Evolutionary conservation across 2,113 vertebrate genomes (phyloP).

Genomic region (Tragelaphus scriptus): DNA sequence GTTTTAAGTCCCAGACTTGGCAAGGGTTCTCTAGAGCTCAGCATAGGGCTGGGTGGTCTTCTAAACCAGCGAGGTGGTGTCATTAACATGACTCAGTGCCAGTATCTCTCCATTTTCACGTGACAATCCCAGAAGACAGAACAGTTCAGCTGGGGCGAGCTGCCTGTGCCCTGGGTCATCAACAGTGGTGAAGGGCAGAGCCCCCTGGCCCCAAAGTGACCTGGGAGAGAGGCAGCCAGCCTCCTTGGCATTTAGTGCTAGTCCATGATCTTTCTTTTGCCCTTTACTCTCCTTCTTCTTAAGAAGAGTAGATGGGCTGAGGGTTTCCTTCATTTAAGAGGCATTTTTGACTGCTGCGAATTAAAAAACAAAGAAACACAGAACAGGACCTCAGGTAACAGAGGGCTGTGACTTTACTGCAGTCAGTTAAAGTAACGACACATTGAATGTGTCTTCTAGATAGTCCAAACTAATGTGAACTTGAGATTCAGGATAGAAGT

Average conservation of each 20-base stretch:
- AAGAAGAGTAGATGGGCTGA: neutral
- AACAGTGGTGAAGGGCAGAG: neutral
- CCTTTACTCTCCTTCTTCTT: neutral
- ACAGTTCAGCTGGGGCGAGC: no score
- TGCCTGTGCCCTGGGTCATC: neutral
- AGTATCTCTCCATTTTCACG: neutral
- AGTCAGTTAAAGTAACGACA: neutral
- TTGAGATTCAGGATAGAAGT: neutral
- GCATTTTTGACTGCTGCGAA: neutral
- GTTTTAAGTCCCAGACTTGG: neutral
- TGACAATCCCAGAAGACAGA: neutral
- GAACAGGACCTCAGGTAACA: neutral
- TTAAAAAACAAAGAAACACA: neutral
- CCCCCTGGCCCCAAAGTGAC: fast-evolving
- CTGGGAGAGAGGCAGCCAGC: neutral
- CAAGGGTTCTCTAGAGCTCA: neutral
- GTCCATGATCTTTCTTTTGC: neutral
- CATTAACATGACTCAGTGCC: neutral
- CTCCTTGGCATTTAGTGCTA: neutral
- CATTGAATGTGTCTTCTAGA: neutral
- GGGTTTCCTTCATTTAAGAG: neutral
- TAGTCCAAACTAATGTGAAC: neutral
- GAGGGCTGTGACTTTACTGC: neutral
- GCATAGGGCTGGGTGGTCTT: neutral
- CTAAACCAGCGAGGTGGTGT: neutral